Base-by-base conservation (phyloP, 2,113 vertebrate genomes). In the Crotalus horridus region DNA sequence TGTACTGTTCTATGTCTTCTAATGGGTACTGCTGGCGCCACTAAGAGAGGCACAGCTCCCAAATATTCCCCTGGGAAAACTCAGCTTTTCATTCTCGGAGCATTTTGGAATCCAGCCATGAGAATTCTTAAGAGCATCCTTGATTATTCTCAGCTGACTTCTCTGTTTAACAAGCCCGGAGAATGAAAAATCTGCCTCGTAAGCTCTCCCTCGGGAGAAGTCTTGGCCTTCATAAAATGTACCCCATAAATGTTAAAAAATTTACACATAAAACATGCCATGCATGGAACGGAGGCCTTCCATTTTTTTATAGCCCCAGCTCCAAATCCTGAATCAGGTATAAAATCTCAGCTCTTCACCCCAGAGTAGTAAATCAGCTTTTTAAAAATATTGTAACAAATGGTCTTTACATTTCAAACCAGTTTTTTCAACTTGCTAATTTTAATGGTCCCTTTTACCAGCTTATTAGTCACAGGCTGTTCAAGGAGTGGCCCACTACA, bases 241-340 rank as follows among this genome's bases (percentile, higher is more conserved):
- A 96, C 95, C 97, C 96, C 96, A 97, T 98, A 98, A 98, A 97
- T 93, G 95, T 97, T 97, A 93, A 97, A 97, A 48, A 98, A 97
- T 97, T 97, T 97, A 98, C 97, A 97, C 97, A 97, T 97, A 97
- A 98, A 98, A 97, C 97, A 97, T 97, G 97, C 96, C 95, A 95
- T 96, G 97, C 90, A 81, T 96, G 86, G 74, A 97, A 97, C 96
- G 85, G 96, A 97, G 97, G 97, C 97, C 95, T 94, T 96, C 96
- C 94, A 85, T 97, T 98, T 98, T 97, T 98, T 98, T 97, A 97
- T 96, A 96, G 96, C 97, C 43, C 87, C 96, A 46, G 96, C 97
- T 97, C 96, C 97, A 97, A 98, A 97, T 97, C 97, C 97, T 97
- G 97, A 97, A 97, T 97, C 97, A 98, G 97, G 97, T 97, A 98